Base-by-base conservation (phyloP, 2,113 vertebrate genomes). In the Paedocypris sp. region DNA sequence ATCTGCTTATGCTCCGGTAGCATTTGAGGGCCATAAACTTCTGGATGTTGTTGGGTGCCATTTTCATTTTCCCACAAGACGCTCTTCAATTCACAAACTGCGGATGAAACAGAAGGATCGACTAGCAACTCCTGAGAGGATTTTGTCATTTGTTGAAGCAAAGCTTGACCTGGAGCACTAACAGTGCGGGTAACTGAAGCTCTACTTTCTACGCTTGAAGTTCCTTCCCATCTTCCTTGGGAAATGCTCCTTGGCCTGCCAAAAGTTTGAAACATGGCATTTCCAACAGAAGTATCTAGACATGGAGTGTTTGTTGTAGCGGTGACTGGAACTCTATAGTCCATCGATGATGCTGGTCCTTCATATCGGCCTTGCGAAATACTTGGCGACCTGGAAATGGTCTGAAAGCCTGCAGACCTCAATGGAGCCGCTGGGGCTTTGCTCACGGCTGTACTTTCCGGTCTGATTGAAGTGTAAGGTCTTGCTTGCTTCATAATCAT, bases 321-420 rank as follows among this genome's bases (percentile, higher is more conserved):
- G 36, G 82, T 76, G 60, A 82, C 73, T 54, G 82, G 71, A 49
- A 68, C 12, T 43, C 49, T 43, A 8, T 38, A 82, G 64, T 93
- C 89, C 74, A 89, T 74, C 71, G 86, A 72, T 74, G 87, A 85
- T 60, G 85, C 57, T 41, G 72, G 85, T 60, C 84, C 87, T 87
- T 88, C 88, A 73, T 87, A 79, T 78, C 90, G 92, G 53, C 84
- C 89, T 64, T 88, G 88, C 62, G 85, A 77, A 74, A 83, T 82
- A 75, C 25, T 80, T 73, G 69, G 81, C 59, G 67, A 82, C 79
- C 79, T 87, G 84, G 75, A 82, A 67, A 87, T 76, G 73, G 85
- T 32, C 73, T 76, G 78, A 56, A 89, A 73, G 66, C 86, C 86
- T 73, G 81, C 69, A 59, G 76, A 60, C 71, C 83, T 75, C 50